Evolutionary conservation across 2,888 invertebrate genomes (phyloP).

Genomic region (Hydrotaea diabolus): DNA sequence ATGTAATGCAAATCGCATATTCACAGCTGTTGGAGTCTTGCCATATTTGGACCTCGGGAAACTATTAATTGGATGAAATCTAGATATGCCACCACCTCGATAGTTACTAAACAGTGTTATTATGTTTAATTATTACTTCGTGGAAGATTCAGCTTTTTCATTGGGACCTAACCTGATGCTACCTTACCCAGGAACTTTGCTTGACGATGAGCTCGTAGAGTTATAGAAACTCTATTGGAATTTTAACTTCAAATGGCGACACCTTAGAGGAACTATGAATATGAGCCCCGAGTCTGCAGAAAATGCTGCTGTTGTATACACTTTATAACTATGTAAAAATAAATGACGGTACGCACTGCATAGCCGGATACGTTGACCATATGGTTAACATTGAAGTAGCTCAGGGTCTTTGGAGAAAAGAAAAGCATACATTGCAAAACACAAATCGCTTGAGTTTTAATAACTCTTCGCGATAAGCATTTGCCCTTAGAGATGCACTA

Average conservation of each 20-base stretch:
- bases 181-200: conserved; percentile 8
- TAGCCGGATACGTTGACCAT: background rate
- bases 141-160: conserved; percentile 11
- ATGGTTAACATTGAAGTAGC: background rate
- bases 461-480: background rate
- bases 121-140: conserved; percentile 23
- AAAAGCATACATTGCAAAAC: background rate
- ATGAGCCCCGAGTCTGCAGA: conserved; percentile 21
- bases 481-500: background rate
- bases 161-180: conserved; percentile 23
- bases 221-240: conserved; percentile 15
- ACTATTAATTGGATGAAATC: background rate
- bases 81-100: background rate
- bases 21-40: conserved; percentile 46
- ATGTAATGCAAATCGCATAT: conserved; percentile 55
- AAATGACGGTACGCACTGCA: too few relatives aligned
- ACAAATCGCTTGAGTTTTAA: background rate
- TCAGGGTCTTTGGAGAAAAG: conserved; percentile 20
- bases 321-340: conserved; percentile 30
- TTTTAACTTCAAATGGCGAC: background rate
- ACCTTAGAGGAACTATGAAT: background rate
- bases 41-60: too few relatives aligned
- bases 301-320: conserved; percentile 26
- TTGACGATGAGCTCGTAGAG: background rate
- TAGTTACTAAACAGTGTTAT: conserved; percentile 4